Conservation (phyloP, 92 coral and sea anemone species). For the Epizoanthus fatuus region DNA sequence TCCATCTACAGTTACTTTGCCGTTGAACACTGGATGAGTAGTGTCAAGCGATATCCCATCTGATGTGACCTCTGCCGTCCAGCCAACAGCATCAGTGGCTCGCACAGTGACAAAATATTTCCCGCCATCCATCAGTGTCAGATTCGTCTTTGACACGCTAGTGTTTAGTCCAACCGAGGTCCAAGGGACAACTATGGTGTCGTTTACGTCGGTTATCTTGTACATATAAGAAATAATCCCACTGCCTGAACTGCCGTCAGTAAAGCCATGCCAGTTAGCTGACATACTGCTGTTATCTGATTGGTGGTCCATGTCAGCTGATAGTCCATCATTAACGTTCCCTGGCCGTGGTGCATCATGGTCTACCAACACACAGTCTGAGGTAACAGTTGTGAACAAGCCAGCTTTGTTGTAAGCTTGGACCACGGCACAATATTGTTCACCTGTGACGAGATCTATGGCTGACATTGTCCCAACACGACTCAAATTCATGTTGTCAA, state of each 20-base stretch:
- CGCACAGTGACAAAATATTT: constrained; percentile 83
- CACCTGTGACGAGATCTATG: constrained; percentile 83
- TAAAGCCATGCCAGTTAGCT: constrained; percentile 93
- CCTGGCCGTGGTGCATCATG: constrained; percentile 93
- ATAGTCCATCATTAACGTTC: constrained; percentile 81
- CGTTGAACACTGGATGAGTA: constrained; percentile 89
- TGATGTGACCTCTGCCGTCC: constrained; percentile 63
- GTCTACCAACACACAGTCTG: constrained; percentile 94
- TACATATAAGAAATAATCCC: constrained; percentile 76
- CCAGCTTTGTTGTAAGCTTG: constrained; percentile 87
- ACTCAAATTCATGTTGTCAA: constrained; percentile 56
- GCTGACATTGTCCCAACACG: constrained; percentile 61
- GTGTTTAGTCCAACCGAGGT: constrained; percentile 83
- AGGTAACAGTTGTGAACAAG: constrained; percentile 67
- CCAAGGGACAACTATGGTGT: constrained; percentile 72
- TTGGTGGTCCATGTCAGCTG: constrained; percentile 81
- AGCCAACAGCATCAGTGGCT: constrained; percentile 88
- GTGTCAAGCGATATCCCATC: constrained; percentile 90
- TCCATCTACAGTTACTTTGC: constrained; percentile 78
- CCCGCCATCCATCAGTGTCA: constrained; percentile 62
- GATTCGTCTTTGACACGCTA: constrained; percentile 53
- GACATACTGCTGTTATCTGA: constrained; percentile 71
- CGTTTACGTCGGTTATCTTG: constrained; percentile 69
- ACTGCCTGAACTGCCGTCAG: constrained; percentile 87
- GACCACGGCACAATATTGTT: constrained; percentile 89